phyloP scores from a whole-genome alignment of 1,140 invertebrate genomes.

The Ceratitis capitata region DNA sequence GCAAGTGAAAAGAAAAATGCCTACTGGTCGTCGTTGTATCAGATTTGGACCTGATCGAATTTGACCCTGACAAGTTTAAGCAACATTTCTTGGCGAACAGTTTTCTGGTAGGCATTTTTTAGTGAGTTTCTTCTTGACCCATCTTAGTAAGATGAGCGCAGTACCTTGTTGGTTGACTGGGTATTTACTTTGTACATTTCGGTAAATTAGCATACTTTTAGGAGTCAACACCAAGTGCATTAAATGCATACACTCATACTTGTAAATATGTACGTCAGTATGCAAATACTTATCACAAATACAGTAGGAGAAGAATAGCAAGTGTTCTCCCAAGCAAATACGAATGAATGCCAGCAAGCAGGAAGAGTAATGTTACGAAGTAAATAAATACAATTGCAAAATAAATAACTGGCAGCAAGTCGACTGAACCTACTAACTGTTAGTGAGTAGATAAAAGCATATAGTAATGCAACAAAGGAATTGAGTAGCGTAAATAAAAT shows the following conservation, averaged over 20 bases:
- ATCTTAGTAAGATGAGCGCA: no score
- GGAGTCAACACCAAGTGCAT: conserved; percentile 25
- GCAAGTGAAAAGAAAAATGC: no score
- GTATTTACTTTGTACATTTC: conserved; percentile 30
- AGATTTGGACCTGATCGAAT: no score
- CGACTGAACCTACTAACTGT: background rate
- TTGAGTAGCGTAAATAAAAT: background rate
- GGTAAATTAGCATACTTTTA: conserved; percentile 31
- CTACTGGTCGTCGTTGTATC: background rate
- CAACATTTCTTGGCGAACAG: no score
- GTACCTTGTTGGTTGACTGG: background rate
- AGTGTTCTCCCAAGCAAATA: no score
- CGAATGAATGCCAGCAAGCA: background rate
- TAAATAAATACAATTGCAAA: conserved; percentile 31
- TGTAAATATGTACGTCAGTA: background rate
- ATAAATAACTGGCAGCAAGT: background rate
- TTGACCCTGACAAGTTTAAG: no score
- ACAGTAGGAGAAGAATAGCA: background rate
- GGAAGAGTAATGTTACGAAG: background rate
- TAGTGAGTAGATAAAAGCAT: background rate
- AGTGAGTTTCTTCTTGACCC: no score
- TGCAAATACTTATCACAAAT: background rate
- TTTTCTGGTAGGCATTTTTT: no score
- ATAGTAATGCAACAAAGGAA: background rate
- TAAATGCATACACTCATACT: background rate